Conservation (phyloP, 2,888 invertebrate genomes). For the Dynastes maya region DNA sequence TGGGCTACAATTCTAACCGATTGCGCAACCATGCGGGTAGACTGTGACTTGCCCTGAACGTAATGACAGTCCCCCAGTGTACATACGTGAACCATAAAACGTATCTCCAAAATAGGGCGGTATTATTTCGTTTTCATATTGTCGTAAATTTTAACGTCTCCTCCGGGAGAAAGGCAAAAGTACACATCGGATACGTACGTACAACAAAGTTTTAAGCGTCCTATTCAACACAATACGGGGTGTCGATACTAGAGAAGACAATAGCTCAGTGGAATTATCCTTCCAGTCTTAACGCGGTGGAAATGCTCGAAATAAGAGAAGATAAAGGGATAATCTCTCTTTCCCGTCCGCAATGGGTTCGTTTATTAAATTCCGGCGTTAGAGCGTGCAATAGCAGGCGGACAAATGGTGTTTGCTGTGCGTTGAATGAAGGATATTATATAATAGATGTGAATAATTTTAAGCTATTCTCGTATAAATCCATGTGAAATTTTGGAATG, state of each 20-base stretch:
- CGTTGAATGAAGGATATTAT: constrained; percentile 16
- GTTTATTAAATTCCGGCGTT: constrained; percentile 35
- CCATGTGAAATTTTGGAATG: not conserved
- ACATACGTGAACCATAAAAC: no score
- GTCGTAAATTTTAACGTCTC: constrained; percentile 18
- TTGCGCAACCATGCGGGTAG: no score
- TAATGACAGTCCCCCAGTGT: no score
- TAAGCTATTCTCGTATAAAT: not conserved
- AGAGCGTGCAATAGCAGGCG: constrained; percentile 14
- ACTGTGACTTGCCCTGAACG: not conserved
- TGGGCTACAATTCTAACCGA: no score
- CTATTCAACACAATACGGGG: not conserved
- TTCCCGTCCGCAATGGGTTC: not conserved
- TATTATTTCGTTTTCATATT: not conserved
- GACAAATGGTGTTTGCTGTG: constrained; percentile 1
- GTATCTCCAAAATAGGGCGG: not conserved
- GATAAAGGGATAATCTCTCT: constrained; percentile 39
- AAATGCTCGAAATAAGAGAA: constrained; percentile 30
- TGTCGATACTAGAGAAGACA: not conserved
- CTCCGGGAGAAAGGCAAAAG: constrained; percentile 4
- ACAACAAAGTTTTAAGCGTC: not conserved
- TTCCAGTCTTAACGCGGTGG: not conserved
- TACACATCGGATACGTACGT: not conserved
- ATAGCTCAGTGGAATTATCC: constrained; percentile 4
- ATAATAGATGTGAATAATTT: constrained; percentile 12